Percentiles rank a stretch among this genome's conserved stretches.
Evolutionary conservation across 2,113 vertebrate species (phyloP).

Genomic region (Tor tambroides): DNA sequence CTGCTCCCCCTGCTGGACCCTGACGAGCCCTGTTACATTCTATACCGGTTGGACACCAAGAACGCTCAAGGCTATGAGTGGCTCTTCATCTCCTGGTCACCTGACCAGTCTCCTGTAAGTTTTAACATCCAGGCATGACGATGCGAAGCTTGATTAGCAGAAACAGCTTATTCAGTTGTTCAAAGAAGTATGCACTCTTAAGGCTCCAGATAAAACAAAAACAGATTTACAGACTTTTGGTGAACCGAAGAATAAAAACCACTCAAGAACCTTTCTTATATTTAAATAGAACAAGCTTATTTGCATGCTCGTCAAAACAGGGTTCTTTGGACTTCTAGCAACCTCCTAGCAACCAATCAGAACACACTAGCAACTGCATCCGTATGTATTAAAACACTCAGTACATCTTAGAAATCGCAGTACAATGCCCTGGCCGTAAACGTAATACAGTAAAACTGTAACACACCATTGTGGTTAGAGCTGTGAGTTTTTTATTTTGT

Average conservation of each 20-base stretch:
- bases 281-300: neutral
- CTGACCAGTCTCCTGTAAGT: constrained; percentile 92
- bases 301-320: neutral
- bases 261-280: neutral
- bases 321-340: neutral
- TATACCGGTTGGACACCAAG: constrained; percentile 95
- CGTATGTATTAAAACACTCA: neutral
- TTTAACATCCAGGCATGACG: neutral
- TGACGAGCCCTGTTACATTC: constrained; percentile 91
- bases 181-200: neutral
- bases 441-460: too few species aligned
- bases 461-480: neutral
- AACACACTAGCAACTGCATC: neutral
- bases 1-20: constrained; percentile 90
- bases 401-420: neutral
- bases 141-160: neutral
- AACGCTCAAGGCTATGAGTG: constrained; percentile 96
- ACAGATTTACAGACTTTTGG: neutral
- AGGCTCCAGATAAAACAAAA: neutral
- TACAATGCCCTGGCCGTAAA: neutral
- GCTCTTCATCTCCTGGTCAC: constrained; percentile 98
- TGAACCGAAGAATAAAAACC: neutral
- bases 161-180: neutral
- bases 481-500: neutral
- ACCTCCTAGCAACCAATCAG: neutral